Evolutionary conservation across 2,888 invertebrate species (phyloP), one percentile per base, ranked within the genome.

Genomic region (Listrodromus nycthemerus): DNA sequence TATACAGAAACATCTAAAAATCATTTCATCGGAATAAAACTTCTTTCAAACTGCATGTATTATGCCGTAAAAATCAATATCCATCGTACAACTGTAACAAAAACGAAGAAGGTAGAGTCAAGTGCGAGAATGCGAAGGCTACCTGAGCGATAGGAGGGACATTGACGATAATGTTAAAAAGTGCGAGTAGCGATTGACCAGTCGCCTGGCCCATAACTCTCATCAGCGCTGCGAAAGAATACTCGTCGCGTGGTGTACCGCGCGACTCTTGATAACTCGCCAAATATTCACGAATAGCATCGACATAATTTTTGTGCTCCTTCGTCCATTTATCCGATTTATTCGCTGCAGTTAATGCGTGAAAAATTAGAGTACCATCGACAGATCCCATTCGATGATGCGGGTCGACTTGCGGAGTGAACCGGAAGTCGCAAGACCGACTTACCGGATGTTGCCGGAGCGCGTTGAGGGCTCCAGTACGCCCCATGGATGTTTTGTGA

Each of bases 211-310:
- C 91, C 90, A 93, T 91, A 41, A 90, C 83, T 71, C 84, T 87
- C 19, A 93, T 88, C 27, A 93, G 85, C 10, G 90, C 84, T 2
- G 88, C 86, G 71, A 91, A 93, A 0, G 91, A 88, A 83, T 92
- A 92, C 70, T 92, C 91, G 1, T 87, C 89, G 24, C 87, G 85
- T 2, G 92, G 88, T n/a, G 86, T 89, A 6, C 91, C 92, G 19
- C 84, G 87, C 8, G 85, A 84, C 80, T 90, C 92, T 82, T 93
- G 93, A 87, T 91, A 92, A 76, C 89, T 89, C 0, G 90, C 91
- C 71, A 93, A 86, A 66, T 88, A 89, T 27, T 90, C 90, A 16
- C 91, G 90, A 30, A 90, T 58, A 30, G 85, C 88, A 3, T 84
- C 33, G 1, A 91, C 50, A 19, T 86, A 58, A 41, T 73, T 86